Evolutionary conservation across 2,797 vertebrate species (phyloP).

Genomic region (Tamandua tetradactyla): DNA sequence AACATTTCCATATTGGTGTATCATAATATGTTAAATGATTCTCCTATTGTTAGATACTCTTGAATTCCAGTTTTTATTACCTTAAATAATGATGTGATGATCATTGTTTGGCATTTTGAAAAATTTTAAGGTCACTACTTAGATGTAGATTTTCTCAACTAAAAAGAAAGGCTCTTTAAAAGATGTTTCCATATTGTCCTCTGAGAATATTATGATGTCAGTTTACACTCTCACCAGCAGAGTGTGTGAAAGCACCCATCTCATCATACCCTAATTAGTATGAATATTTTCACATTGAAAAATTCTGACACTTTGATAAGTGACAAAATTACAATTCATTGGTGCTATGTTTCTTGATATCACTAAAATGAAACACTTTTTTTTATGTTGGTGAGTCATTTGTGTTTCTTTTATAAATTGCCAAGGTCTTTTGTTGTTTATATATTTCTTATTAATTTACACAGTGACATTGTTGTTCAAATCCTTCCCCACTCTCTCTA

Average conservation of each 20-base stretch:
- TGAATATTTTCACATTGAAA: constrained; percentile 55
- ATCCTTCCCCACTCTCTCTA: not conserved
- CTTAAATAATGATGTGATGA: not conserved
- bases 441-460: not conserved
- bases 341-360: too few species aligned
- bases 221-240: constrained; percentile 36
- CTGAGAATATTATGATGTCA: not conserved
- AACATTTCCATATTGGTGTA: not conserved
- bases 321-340: constrained; percentile 60
- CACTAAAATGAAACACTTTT: constrained; percentile 4
- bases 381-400: not conserved
- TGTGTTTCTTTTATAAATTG: constrained; percentile 18
- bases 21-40: not conserved
- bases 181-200: constrained; percentile 10
- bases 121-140: not conserved
- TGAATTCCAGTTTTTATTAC: not conserved
- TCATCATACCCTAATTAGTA: constrained; percentile 14
- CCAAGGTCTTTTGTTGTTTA: not conserved
- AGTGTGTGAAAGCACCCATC: constrained; percentile 36
- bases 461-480: not conserved
- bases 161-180: constrained; percentile 50
- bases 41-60: not conserved
- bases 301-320: not conserved
- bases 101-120: constrained; percentile 7
- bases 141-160: constrained; percentile 8